Evolutionary conservation across 2,888 invertebrate species (phyloP), one percentile per base, ranked within the genome.

Genomic region (Acronicta aceris): DNA sequence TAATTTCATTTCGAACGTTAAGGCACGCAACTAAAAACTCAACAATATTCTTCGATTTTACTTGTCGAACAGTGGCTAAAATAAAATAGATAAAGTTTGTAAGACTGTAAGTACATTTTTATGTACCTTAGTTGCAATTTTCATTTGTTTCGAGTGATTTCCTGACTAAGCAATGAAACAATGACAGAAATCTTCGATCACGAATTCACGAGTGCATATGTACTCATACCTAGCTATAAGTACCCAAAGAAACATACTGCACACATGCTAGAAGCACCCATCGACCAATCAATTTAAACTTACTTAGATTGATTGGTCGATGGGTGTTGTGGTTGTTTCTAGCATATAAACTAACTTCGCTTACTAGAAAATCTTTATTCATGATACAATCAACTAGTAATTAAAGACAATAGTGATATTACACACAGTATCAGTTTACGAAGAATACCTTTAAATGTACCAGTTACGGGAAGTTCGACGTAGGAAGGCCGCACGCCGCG

Each of bases 271-370:
- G 1, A n/a, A 33, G 12, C 38, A 41, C n/a, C 40, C n/a, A 38
- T 15, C 33, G 59, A 57, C 55, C 57, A 63, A 65, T 53, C 57
- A 54, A 67, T 56, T 55, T 65, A 67, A 54, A 67, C 57, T 55
- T 65, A 67, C 5, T 1, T 27, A 27, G 27, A 7, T 5, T 5
- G 27, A 0, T 30, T 6, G 62, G 77, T 78, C 71, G 81, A 78
- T 68, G 68, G n/a, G n/a, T n/a, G n/a, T n/a, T n/a, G n/a, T n/a
- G n/a, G n/a, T 60, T 74, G 77, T 54, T 76, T 53, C 61, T 49
- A 49, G 54, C 45, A 59, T 46, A 16, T 46, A 52, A 42, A 48
- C 54, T 42, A 49, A 50, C 51, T 43, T n/a, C 17, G 40, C 52
- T n/a, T 43, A 40, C 53, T 65, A 47, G 66, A 61, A 65, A 81